Conservation (phyloP, 2,797 vertebrate genomes). For the Arremon brunneinucha region DNA sequence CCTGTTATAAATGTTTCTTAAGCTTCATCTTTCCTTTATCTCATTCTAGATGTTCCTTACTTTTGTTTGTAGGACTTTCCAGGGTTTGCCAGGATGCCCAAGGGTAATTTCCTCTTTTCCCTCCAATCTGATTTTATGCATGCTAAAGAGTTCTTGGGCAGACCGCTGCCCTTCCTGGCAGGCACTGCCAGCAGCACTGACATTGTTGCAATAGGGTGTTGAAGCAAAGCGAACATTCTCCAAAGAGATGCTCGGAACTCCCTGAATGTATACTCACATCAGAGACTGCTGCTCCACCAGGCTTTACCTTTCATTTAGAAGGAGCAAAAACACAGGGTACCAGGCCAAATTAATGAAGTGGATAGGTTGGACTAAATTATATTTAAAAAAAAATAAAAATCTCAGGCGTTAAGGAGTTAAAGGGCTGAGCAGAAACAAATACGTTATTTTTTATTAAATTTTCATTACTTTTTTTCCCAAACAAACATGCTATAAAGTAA, state of each 20-base stretch:
- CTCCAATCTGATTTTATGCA: background rate
- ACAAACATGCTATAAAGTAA: background rate
- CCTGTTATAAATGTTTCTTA: background rate
- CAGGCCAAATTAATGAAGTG: background rate
- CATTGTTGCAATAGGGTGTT: accelerated
- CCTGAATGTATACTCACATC: background rate
- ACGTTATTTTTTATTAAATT: background rate
- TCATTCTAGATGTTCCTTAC: background rate
- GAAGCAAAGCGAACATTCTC: background rate
- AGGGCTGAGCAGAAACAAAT: background rate
- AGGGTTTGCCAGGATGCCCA: background rate
- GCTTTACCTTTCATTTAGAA: background rate
- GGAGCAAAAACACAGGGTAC: background rate
- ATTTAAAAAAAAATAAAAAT: background rate
- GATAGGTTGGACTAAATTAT: background rate
- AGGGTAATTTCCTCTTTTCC: background rate
- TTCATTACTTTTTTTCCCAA: background rate
- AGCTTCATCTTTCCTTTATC: background rate
- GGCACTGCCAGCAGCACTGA: background rate
- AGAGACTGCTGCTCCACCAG: background rate
- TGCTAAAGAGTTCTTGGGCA: background rate
- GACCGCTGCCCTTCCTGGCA: accelerated
- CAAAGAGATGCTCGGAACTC: background rate
- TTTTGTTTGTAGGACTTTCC: background rate
- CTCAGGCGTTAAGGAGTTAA: background rate